These are phyloP conservation scores for Xiphorhynchus elegans DNA, from an alignment of 2,113 vertebrate genomes.

Conservation along the genomic window DNA sequence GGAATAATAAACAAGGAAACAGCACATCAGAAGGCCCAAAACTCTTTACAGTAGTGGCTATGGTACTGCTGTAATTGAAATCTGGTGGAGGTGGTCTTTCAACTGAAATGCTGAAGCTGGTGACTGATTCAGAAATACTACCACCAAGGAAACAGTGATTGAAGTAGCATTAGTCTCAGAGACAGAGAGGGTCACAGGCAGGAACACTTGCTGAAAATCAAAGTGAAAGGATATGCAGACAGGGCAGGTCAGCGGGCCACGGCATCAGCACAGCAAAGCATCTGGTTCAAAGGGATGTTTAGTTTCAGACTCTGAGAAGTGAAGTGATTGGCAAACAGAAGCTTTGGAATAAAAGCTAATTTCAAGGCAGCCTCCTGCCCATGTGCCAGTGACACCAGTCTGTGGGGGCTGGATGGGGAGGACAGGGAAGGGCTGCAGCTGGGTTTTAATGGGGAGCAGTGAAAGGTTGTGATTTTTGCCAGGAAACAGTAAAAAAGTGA, in stretches of 20 bases:
- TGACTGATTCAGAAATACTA: not conserved
- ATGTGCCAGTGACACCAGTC: not conserved
- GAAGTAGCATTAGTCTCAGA: not conserved
- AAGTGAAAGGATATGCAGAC: not conserved
- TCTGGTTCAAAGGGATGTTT: not conserved
- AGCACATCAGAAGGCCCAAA: not conserved
- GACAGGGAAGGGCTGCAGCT: not conserved
- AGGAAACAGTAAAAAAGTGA: not conserved
- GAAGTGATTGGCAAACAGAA: not conserved
- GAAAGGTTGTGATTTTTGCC: not conserved
- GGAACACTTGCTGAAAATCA: not conserved
- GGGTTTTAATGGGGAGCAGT: not conserved
- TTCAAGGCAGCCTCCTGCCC: not conserved
- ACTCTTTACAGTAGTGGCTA: not conserved
- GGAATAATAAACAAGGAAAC: not conserved
- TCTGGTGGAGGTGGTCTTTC: not conserved
- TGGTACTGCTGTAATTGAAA: not conserved
- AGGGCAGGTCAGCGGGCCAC: not conserved
- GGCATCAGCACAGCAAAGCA: not conserved
- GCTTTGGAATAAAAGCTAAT: not conserved
- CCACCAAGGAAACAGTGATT: not conserved
- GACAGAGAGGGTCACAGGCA: not conserved
- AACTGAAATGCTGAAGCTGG: not conserved
- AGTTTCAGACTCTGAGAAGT: not conserved
- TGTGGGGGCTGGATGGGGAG: not conserved